These are phyloP conservation scores for Gasterosteus aculeatus DNA, from an alignment of 2,113 vertebrate species.

Conservation along the genomic window DNA sequence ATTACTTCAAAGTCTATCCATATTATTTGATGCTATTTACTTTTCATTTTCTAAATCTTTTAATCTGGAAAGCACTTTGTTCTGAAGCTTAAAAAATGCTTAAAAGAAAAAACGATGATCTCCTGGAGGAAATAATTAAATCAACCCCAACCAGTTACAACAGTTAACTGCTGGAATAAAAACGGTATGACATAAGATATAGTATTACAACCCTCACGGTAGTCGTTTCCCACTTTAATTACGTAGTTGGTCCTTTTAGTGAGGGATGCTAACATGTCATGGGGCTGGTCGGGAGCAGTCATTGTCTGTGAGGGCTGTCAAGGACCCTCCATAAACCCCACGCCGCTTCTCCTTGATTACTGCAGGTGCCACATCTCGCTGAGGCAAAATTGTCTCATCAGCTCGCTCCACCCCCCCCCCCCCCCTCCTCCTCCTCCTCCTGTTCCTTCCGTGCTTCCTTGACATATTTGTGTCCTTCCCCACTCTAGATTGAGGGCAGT, in stretches of 20 bases:
- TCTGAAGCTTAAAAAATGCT: neutral
- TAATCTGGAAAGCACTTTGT: slow-evolving; percentile 1
- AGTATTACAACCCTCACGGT: neutral
- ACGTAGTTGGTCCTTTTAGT: neutral
- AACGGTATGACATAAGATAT: neutral
- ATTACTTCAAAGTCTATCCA: too few relatives aligned
- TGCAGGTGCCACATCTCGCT: slow-evolving; percentile 22
- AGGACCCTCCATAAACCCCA: slow-evolving; percentile 32
- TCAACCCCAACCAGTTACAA: neutral
- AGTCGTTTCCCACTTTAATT: neutral
- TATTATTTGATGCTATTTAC: too few relatives aligned
- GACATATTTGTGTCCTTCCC: slow-evolving; percentile 55
- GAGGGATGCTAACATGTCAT: neutral
- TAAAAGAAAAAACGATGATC: neutral
- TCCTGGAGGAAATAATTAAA: neutral
- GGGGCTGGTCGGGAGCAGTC: neutral
- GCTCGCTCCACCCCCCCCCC: slow-evolving; percentile 24
- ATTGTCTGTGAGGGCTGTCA: slow-evolving; percentile 1
- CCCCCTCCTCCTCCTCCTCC: slow-evolving; percentile 21
- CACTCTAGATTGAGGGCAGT: slow-evolving; percentile 53
- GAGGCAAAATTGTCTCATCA: slow-evolving; percentile 53
- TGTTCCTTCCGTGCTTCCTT: slow-evolving; percentile 32
- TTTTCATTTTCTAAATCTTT: neutral
- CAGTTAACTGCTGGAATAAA: neutral
- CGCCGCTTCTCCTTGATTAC: slow-evolving; percentile 39